A percentile compares a stretch with the other conserved stretches of the same genome.
Conservation (phyloP, 2,888 invertebrate genomes). For the Elegia similella region DNA sequence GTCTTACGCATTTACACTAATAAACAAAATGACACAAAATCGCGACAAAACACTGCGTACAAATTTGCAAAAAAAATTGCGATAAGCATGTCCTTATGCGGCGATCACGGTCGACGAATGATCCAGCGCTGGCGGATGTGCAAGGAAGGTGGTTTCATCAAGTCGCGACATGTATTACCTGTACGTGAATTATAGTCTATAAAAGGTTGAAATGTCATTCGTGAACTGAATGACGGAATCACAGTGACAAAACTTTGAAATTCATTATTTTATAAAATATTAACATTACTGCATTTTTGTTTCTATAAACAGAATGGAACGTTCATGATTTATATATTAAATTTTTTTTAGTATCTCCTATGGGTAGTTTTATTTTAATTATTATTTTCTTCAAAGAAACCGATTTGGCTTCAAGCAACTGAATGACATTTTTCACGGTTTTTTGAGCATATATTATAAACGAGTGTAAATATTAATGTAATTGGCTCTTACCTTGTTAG, state of each 20-base stretch:
- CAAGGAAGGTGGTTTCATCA: neutral
- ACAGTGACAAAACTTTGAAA: slow-evolving; percentile 2
- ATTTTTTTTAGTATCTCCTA: neutral
- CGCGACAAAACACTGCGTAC: neutral
- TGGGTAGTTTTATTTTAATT: neutral
- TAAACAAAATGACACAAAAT: neutral
- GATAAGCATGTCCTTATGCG: neutral
- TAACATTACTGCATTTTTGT: neutral
- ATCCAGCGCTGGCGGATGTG: neutral
- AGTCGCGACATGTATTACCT: neutral
- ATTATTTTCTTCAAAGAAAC: slow-evolving; percentile 1
- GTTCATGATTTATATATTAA: neutral
- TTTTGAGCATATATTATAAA: neutral
- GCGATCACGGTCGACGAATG: neutral
- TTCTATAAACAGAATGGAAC: neutral
- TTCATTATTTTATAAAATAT: neutral
- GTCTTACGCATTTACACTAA: neutral
- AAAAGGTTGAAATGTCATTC: slow-evolving; percentile 1
- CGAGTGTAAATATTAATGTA: neutral
- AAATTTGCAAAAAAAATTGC: neutral
- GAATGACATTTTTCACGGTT: neutral
- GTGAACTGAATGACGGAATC: slow-evolving; percentile 1
- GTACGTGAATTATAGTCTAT: neutral
- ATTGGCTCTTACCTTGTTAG: neutral
- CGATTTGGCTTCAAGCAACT: neutral